Conservation (phyloP, 2,888 invertebrate genomes). For the Stenurella melanura region DNA sequence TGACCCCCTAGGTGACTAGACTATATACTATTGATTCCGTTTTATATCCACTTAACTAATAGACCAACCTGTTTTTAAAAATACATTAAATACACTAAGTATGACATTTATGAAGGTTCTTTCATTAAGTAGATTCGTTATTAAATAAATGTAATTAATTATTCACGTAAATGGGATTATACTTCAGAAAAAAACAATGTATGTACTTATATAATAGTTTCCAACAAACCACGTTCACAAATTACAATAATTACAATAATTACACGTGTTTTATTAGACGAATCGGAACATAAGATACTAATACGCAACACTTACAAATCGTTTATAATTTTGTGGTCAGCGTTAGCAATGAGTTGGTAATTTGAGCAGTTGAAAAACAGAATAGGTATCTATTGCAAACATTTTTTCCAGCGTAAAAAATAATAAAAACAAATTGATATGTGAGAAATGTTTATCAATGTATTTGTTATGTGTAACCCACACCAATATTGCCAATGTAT, state of each 20-base stretch:
- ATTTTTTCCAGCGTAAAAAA: background rate
- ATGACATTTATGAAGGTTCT: background rate
- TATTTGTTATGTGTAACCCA: background rate
- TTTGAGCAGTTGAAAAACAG: background rate
- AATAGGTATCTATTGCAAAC: background rate
- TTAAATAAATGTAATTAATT: background rate
- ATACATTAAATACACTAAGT: too few species aligned
- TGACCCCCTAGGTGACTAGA: too few species aligned
- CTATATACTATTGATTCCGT: too few species aligned
- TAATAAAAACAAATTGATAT: background rate
- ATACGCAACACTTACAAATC: background rate
- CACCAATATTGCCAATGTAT: background rate
- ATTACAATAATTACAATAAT: background rate
- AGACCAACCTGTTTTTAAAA: too few species aligned
- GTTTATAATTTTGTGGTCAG: background rate
- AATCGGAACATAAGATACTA: background rate
- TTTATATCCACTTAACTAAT: too few species aligned
- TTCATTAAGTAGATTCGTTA: background rate
- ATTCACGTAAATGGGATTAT: background rate
- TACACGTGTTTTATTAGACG: background rate
- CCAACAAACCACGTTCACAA: background rate
- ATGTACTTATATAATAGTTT: background rate
- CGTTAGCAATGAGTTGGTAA: background rate
- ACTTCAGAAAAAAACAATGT: background rate
- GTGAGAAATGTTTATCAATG: background rate